These are phyloP conservation scores for Macheiramphus alcinus DNA, from an alignment of 2,113 vertebrate genomes.

Conservation along the genomic window DNA sequence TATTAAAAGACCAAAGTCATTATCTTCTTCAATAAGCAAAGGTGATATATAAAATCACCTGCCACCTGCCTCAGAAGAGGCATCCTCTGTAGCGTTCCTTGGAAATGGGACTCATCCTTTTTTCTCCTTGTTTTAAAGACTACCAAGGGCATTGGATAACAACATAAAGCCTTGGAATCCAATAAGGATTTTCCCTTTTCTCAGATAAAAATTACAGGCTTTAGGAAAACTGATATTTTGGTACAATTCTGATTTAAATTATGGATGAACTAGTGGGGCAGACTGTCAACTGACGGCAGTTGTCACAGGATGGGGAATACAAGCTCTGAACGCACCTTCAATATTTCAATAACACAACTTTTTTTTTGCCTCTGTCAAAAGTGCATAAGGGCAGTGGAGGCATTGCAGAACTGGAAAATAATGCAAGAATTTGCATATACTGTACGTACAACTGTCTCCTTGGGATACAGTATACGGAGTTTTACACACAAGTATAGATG, in stretches of 20 bases:
- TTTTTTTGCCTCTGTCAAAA: not conserved
- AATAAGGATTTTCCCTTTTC: not conserved
- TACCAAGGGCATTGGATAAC: not conserved
- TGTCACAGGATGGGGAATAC: not conserved
- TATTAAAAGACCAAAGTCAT: not conserved
- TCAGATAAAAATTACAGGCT: not conserved
- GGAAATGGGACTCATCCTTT: not conserved
- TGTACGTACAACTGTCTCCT: not conserved
- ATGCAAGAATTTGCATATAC: not conserved
- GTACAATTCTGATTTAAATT: not conserved
- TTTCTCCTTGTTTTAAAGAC: not conserved
- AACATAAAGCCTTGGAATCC: not conserved
- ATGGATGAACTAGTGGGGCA: not conserved
- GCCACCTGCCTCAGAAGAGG: not conserved
- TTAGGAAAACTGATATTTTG: not conserved
- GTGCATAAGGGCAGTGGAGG: not conserved
- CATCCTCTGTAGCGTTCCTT: not conserved
- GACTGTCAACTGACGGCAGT: not conserved
- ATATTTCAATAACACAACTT: not conserved
- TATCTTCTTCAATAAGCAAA: not conserved
- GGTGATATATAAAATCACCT: not conserved
- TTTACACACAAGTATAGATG: not conserved
- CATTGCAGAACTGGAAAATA: not conserved
- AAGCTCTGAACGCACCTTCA: not conserved
- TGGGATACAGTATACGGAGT: not conserved